Conservation (phyloP, 1,140 invertebrate genomes). For the Lepidurus couesii region DNA sequence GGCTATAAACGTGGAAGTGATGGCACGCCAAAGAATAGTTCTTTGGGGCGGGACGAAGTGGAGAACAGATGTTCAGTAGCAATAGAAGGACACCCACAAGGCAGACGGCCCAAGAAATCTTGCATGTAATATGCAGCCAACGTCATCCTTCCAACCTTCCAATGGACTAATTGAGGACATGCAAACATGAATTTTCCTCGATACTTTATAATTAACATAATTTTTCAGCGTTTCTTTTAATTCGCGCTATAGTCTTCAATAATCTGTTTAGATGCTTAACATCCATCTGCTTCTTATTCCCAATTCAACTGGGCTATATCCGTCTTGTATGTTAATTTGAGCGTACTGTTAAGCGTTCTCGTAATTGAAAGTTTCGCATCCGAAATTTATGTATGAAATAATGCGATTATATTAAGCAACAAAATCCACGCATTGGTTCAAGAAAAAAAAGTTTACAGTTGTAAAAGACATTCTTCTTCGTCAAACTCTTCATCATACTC, state of each 20-base stretch:
- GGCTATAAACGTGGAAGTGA: constrained; percentile 29
- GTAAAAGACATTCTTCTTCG: constrained; percentile 18
- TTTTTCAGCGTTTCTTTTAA: no score
- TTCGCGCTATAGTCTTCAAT: no score
- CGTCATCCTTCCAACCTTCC: neutral
- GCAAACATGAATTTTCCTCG: neutral
- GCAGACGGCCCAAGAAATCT: constrained; percentile 29
- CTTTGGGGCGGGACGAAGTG: constrained; percentile 25
- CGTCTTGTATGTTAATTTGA: no score
- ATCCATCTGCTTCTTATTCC: no score
- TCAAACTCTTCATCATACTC: neutral
- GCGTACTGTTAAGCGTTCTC: no score
- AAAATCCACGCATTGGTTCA: neutral
- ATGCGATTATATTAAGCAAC: neutral
- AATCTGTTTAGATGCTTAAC: no score
- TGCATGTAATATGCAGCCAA: neutral
- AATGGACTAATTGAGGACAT: no score
- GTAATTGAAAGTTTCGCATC: no score
- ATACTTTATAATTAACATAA: no score
- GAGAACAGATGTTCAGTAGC: constrained; percentile 34
- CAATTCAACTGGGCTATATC: no score
- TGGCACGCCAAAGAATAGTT: constrained; percentile 11
- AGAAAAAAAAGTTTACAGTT: neutral
- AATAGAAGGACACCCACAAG: constrained; percentile 37
- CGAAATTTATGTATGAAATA: no score